These are phyloP conservation scores for Drosophila ambigua DNA, from an alignment of 1,140 invertebrate genomes.

Conservation along the genomic window DNA sequence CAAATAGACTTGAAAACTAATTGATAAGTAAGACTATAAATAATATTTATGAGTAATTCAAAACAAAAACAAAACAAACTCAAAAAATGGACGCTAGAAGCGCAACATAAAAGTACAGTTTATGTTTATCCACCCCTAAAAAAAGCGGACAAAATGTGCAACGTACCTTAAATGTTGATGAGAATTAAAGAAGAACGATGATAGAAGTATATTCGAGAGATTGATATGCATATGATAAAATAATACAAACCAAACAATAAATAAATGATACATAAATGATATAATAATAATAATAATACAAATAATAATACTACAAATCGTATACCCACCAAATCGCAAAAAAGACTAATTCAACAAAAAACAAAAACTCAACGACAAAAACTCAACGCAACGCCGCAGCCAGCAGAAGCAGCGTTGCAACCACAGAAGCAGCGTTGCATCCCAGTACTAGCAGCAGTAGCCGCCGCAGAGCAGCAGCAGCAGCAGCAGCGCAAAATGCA, in stretches of 20 bases:
- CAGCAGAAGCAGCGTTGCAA: neutral
- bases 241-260: constrained; percentile 36
- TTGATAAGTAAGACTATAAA: constrained; percentile 80
- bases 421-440: neutral
- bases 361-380: constrained; percentile 71
- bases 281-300: constrained; percentile 36
- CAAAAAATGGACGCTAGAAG: constrained; percentile 75
- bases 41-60: constrained; percentile 79
- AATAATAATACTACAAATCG: constrained; percentile 60
- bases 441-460: neutral
- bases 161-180: constrained; percentile 71
- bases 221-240: constrained; percentile 23
- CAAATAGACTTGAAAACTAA: constrained; percentile 83
- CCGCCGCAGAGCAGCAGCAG: constrained; percentile 25
- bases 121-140: constrained; percentile 65
- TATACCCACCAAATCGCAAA: constrained; percentile 78
- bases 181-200: constrained; percentile 26
- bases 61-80: constrained; percentile 8
- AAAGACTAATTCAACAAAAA: constrained; percentile 73
- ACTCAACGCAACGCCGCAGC: constrained; percentile 57
- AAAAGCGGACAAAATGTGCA: constrained; percentile 80
- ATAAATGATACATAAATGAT: constrained; percentile 5
- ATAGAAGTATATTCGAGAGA: constrained; percentile 39
- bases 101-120: constrained; percentile 77
- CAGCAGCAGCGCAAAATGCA: constrained; percentile 70